Evolutionary conservation across 2,888 invertebrate species (phyloP).

Genomic region (Drosophila buzzatii): DNA sequence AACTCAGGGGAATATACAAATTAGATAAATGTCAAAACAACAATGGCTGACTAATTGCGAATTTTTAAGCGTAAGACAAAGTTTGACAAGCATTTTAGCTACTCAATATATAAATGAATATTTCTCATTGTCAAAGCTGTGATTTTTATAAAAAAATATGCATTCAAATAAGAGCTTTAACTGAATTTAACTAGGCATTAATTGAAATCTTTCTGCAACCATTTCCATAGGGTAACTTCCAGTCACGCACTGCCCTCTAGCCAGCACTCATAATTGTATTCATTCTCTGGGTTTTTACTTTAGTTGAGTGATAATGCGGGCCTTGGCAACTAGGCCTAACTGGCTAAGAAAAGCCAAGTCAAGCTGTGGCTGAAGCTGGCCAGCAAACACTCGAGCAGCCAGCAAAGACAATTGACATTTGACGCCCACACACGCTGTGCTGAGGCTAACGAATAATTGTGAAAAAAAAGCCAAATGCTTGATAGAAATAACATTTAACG

Average conservation of each 20-base stretch:
- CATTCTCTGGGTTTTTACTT: conserved; percentile 35
- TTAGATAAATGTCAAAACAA: neutral
- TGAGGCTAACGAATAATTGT: conserved; percentile 66
- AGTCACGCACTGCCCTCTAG: neutral
- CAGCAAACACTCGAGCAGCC: conserved; percentile 20
- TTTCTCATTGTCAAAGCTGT: no score
- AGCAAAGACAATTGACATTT: conserved; percentile 54
- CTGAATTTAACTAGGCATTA: no score
- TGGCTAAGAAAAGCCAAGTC: neutral
- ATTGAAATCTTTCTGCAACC: neutral
- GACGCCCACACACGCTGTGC: conserved; percentile 68
- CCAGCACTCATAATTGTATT: neutral
- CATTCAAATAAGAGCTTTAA: no score
- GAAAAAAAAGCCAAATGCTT: conserved; percentile 64
- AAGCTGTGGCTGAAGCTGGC: conserved; percentile 16
- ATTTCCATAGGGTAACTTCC: neutral
- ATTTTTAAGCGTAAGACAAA: neutral
- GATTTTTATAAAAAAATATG: no score
- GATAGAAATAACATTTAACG: conserved; percentile 76
- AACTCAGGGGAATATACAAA: neutral
- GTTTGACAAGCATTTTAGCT: neutral
- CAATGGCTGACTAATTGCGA: neutral
- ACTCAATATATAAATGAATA: no score
- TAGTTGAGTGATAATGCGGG: conserved; percentile 39
- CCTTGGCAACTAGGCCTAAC: conserved; percentile 60